phyloP scores from a whole-genome alignment of 2,888 invertebrate genomes.

The Brenthis hecate region DNA sequence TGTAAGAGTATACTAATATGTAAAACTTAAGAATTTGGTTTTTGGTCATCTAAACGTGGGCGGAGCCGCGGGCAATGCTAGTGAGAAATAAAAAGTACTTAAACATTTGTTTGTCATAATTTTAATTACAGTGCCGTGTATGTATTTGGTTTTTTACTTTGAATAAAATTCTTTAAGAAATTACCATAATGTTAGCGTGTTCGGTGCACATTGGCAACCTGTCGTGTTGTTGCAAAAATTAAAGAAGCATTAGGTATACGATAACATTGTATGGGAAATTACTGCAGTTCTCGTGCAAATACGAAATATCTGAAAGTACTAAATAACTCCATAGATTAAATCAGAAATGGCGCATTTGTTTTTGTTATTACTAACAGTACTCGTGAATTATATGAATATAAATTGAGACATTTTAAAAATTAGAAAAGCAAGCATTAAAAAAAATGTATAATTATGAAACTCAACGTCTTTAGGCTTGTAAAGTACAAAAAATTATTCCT shows the following conservation, averaged over 20 bases:
- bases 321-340: conserved; percentile 8
- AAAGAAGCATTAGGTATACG: conserved; percentile 28
- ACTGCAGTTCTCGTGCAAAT: conserved; percentile 36
- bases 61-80: no score
- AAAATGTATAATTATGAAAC: no score
- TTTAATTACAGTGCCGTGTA: conserved; percentile 3
- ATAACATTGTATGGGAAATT: conserved; percentile 30
- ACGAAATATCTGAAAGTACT: conserved; percentile 24
- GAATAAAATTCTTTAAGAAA: conserved; percentile 12
- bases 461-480: no score
- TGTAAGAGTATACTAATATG: no score
- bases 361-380: background rate
- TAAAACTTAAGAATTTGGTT: no score
- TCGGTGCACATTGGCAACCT: conserved; percentile 25
- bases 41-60: no score
- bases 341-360: background rate
- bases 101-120: background rate
- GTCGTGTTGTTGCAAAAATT: conserved; percentile 34
- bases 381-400: no score
- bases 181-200: conserved; percentile 28
- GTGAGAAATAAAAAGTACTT: no score
- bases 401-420: no score
- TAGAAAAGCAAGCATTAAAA: no score
- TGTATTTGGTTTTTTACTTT: conserved; percentile 3
- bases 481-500: no score